These are phyloP conservation scores for Lissocephala sabroskyi DNA, from an alignment of 2,888 invertebrate genomes.

Conservation along the genomic window DNA sequence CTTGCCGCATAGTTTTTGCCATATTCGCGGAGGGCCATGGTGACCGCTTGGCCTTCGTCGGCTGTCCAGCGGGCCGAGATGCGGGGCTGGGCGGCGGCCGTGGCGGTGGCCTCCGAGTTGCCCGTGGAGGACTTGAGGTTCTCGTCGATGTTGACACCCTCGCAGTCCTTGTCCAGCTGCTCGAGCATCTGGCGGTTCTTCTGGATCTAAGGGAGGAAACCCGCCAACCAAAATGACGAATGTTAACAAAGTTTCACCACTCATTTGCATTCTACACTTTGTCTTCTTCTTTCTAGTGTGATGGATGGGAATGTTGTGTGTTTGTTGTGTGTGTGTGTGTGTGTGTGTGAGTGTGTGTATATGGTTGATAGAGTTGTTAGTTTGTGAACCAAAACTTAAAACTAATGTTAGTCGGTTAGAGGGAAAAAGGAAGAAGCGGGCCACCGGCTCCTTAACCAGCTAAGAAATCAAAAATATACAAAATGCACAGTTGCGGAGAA, in stretches of 20 bases:
- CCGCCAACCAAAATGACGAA: constrained; percentile 51
- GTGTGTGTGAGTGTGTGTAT: not conserved
- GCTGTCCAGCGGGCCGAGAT: constrained; percentile 93
- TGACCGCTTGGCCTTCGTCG: constrained; percentile 91
- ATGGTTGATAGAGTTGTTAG: too few species aligned
- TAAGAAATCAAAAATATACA: too few species aligned
- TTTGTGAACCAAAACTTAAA: too few species aligned
- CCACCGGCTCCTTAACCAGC: too few species aligned
- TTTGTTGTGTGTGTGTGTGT: not conserved
- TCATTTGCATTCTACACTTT: constrained; percentile 1
- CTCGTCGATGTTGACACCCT: constrained; percentile 28
- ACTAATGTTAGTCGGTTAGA: too few species aligned
- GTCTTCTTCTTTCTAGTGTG: not conserved
- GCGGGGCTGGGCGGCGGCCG: constrained; percentile 79
- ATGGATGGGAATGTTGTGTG: not conserved
- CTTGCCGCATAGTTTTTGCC: constrained; percentile 86
- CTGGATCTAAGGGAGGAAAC: too few species aligned
- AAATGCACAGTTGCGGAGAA: too few species aligned
- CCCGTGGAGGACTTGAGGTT: constrained; percentile 57
- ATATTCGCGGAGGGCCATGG: constrained; percentile 88
- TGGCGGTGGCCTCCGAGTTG: constrained; percentile 76
- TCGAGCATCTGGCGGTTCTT: constrained; percentile 92
- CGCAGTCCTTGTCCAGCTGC: constrained; percentile 49
- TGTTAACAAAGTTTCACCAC: constrained; percentile 14
- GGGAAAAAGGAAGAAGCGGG: too few species aligned